Percentiles rank a stretch among this genome's conserved stretches.
Evolutionary conservation across 2,888 invertebrate genomes (phyloP).

Genomic region (Troides aeacus): DNA sequence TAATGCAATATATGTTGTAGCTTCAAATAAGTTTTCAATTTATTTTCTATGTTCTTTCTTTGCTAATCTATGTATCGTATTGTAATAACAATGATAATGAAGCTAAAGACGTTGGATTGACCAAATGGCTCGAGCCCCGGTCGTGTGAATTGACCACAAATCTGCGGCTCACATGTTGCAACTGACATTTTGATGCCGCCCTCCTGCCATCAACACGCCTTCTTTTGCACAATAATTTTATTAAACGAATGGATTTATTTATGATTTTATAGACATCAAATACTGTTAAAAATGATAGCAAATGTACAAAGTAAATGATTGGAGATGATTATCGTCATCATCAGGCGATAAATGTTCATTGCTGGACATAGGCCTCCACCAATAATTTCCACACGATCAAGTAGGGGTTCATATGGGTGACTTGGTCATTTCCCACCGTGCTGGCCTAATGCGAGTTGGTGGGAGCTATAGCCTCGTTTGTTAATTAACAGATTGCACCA

Average conservation of each 20-base stretch:
- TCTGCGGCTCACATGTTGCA: constrained; percentile 63
- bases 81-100: constrained; percentile 20
- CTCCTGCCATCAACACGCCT: constrained; percentile 56
- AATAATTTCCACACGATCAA: too few species aligned
- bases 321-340: too few species aligned
- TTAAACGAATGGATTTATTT: constrained; percentile 19
- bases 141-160: constrained; percentile 67
- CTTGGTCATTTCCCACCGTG: too few species aligned
- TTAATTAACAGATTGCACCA: too few species aligned
- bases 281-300: not conserved
- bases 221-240: constrained; percentile 48
- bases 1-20: too few species aligned
- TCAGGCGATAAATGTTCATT: too few species aligned
- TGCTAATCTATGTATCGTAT: constrained; percentile 10
- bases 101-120: constrained; percentile 40
- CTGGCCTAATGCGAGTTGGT: too few species aligned
- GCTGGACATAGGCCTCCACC: too few species aligned
- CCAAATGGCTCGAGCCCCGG: constrained; percentile 48
- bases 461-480: too few species aligned
- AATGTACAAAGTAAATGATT: not conserved
- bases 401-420: too few species aligned
- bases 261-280: not conserved
- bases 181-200: constrained; percentile 53
- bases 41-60: not conserved
- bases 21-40: too few species aligned